phyloP scores from a whole-genome alignment of 2,888 invertebrate species.

The Agrotis puta region DNA sequence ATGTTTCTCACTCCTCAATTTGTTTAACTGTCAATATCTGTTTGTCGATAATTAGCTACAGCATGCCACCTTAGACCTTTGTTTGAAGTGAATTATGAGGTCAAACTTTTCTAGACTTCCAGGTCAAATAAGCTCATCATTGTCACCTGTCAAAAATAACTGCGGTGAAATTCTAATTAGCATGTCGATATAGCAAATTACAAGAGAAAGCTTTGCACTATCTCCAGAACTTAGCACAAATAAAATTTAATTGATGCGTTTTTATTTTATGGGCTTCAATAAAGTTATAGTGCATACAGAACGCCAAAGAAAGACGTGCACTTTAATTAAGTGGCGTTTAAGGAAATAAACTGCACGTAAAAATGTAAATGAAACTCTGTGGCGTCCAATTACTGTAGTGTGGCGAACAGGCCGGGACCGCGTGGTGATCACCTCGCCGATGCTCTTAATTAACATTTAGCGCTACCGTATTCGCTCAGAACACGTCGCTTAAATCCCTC shows the following conservation, averaged over 20 bases:
- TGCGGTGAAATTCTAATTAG: constrained; percentile 80
- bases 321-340: constrained; percentile 75
- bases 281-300: constrained; percentile 65
- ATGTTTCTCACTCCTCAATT: constrained; percentile 36
- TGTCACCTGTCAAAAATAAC: constrained; percentile 75
- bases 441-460: constrained; percentile 88
- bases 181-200: constrained; percentile 72
- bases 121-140: constrained; percentile 76
- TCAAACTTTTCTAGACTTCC: constrained; percentile 76
- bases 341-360: constrained; percentile 72
- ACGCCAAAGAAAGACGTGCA: constrained; percentile 62
- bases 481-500: constrained; percentile 75
- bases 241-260: constrained; percentile 62
- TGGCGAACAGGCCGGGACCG: constrained; percentile 70
- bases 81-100: constrained; percentile 60
- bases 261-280: constrained; percentile 69
- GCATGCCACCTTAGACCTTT: constrained; percentile 57
- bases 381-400: constrained; percentile 81
- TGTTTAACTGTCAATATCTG: constrained; percentile 56
- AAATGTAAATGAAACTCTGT: constrained; percentile 79
- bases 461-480: constrained; percentile 82
- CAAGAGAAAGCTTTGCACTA: constrained; percentile 78
- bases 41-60: constrained; percentile 32
- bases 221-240: constrained; percentile 62
- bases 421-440: constrained; percentile 82